These are phyloP conservation scores for Grammomys surdaster DNA, from an alignment of 2,113 vertebrate genomes.

Conservation along the genomic window DNA sequence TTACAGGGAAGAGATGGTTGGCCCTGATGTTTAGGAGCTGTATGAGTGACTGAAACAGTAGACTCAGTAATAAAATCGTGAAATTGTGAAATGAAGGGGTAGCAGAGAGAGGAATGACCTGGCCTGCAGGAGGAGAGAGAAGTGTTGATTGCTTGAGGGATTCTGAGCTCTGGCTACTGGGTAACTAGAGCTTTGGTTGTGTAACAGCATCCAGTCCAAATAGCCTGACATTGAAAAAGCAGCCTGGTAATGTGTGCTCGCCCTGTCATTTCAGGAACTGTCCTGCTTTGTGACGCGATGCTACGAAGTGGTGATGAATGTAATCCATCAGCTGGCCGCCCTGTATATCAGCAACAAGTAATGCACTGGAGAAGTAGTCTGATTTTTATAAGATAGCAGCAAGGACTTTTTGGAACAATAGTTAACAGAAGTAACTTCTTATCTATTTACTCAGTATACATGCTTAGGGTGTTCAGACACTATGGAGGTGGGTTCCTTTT, in stretches of 20 bases:
- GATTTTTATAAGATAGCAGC: constrained; percentile 30
- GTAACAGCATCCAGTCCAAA: constrained; percentile 53
- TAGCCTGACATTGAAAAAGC: constrained; percentile 38
- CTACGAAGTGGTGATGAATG: constrained; percentile 97
- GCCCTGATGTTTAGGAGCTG: neutral
- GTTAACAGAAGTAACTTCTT: constrained; percentile 58
- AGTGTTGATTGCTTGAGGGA: neutral
- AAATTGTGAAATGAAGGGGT: neutral
- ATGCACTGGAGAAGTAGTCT: constrained; percentile 78
- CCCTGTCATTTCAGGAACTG: constrained; percentile 92
- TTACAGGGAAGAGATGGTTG: constrained; percentile 5
- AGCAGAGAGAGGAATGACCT: neutral
- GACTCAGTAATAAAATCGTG: neutral
- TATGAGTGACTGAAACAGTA: neutral
- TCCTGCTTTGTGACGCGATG: constrained; percentile 98
- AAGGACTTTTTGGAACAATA: constrained; percentile 46
- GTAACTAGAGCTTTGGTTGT: constrained; percentile 52
- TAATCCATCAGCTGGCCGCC: constrained; percentile 96
- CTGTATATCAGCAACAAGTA: constrained; percentile 99
- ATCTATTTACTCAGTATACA: constrained; percentile 32
- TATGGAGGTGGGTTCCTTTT: neutral
- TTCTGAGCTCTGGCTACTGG: constrained; percentile 8
- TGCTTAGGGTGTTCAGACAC: neutral
- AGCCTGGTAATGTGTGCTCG: constrained; percentile 40
- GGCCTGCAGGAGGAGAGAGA: neutral